Evolutionary conservation across 1,140 invertebrate species (phyloP).

Genomic region (Augochlora pura): DNA sequence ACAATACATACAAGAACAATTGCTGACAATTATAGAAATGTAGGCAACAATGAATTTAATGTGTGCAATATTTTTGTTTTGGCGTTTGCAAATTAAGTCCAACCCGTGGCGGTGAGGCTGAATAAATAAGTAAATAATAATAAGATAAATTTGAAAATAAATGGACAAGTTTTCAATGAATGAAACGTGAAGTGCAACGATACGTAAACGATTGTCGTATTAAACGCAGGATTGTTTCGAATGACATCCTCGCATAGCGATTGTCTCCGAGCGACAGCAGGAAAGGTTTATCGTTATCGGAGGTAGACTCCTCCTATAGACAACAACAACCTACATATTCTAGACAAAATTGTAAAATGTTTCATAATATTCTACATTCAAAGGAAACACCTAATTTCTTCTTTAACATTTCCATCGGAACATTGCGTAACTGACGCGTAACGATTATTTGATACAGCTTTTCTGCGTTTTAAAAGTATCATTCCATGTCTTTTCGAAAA

Average conservation of each 20-base stretch:
- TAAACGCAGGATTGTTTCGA: constrained; percentile 7
- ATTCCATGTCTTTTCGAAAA: no score
- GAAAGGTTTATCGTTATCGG: constrained; percentile 62
- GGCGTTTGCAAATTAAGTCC: no score
- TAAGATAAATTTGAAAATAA: no score
- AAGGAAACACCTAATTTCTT: constrained; percentile 25
- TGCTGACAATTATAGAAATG: no score
- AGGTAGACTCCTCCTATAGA: constrained; percentile 49
- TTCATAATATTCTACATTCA: constrained; percentile 46
- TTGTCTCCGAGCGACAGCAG: constrained; percentile 51
- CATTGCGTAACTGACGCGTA: not conserved
- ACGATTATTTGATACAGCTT: no score
- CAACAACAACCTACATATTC: constrained; percentile 40
- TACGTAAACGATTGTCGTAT: constrained; percentile 29
- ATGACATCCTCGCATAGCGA: constrained; percentile 41
- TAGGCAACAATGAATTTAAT: no score
- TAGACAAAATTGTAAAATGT: constrained; percentile 38
- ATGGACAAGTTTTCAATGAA: no score
- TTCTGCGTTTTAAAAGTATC: not conserved
- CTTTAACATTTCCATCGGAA: not conserved
- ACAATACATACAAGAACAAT: no score
- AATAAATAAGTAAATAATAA: no score
- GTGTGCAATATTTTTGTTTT: no score
- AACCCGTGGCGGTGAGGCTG: no score
- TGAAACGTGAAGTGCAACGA: not conserved